These are phyloP conservation scores for Plectropomus leopardus DNA, from an alignment of 2,113 vertebrate genomes.

Conservation along the genomic window DNA sequence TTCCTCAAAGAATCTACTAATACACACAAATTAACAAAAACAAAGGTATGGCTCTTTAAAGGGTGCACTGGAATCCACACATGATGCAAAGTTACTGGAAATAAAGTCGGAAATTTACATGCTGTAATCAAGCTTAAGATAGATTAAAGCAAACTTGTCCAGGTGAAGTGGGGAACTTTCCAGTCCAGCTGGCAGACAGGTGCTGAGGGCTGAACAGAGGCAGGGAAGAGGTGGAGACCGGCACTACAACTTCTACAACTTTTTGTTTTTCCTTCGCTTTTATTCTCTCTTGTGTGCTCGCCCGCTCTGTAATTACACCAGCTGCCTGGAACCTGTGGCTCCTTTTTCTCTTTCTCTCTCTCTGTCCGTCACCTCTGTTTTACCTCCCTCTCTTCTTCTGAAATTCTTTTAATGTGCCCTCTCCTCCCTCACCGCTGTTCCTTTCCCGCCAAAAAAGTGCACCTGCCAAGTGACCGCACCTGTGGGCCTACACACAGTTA, in stretches of 20 bases:
- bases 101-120: too few species aligned
- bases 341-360: background rate
- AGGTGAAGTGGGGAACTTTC: constrained; percentile 17
- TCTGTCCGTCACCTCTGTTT: constrained; percentile 25
- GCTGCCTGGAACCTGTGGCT: constrained; percentile 51
- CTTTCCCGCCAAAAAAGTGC: background rate
- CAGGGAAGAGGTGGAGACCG: constrained; percentile 55
- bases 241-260: constrained; percentile 43
- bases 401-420: constrained; percentile 40
- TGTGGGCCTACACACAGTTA: background rate
- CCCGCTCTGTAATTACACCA: constrained; percentile 75
- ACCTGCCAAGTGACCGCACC: constrained; percentile 46
- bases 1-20: too few species aligned
- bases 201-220: constrained; percentile 62
- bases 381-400: constrained; percentile 25
- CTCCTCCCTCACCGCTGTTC: constrained; percentile 43
- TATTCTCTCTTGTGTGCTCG: constrained; percentile 38
- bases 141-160: background rate
- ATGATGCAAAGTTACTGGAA: too few species aligned
- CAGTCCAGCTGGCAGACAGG: constrained; percentile 69
- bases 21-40: background rate
- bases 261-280: constrained; percentile 45
- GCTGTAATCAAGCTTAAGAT: background rate
- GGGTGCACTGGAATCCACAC: background rate
- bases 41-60: background rate